Base-by-base conservation (phyloP, 2,888 invertebrate species). In the Polydrusus cervinus region DNA sequence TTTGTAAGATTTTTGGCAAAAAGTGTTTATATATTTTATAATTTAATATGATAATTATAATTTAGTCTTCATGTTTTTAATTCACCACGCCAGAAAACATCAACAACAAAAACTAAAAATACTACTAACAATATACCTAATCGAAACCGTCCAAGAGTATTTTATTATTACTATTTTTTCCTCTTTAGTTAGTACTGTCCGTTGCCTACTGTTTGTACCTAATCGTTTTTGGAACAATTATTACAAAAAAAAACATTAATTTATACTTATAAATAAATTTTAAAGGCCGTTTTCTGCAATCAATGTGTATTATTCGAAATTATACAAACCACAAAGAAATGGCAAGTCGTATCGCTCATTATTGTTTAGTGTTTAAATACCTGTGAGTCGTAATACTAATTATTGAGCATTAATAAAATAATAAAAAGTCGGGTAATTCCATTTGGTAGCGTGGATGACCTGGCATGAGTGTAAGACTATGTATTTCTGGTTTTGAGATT, bases 1-100 rank as follows among this genome's bases (percentile, higher is more conserved):
- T 64, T 16, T 64, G 49, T 64, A 49, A 64, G 49, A 0, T 38
- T 60, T 60, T 60, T 38, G n/a, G 51, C 18, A 16, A 14, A 9
- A 18, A 14, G 9, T 16, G 16, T 51, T 51, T 43, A 43, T 6
- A 10, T n/a, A 43, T 43, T 43, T 34, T 34, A 10, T 6, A 34
- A 43, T n/a, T 7, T 43, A 43, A 43, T n/a, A 43, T 43, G 13
- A 2, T 40, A 10, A 10, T n/a, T 43, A 3, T 43, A n/a, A 3
- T n/a, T n/a, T 2, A 3, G 13, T n/a, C 43, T 11, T 43, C 43
- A n/a, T 43, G 3, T 43, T 43, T 43, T 43, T 43, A n/a, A n/a
- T 43, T n/a, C 43, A n/a, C 1, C n/a, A 43, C 1, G 13, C 43
- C n/a, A 43, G 13, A 43, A 43, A 43, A 3, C 3, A n/a, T n/a